Evolutionary conservation across 2,797 vertebrate species (phyloP).

Genomic region (Semotilus atromaculatus): DNA sequence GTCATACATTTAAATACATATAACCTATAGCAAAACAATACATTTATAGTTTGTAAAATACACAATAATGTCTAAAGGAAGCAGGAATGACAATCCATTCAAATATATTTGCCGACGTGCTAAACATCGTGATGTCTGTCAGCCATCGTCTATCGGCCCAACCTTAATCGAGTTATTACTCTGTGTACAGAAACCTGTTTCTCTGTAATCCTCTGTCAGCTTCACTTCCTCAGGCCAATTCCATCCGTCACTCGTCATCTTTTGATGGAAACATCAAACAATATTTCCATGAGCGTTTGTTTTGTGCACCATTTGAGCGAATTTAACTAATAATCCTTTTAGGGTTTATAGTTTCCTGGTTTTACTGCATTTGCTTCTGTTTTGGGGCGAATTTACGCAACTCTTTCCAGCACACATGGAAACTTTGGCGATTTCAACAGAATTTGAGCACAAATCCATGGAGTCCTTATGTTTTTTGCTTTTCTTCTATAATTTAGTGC

Average conservation of each 20-base stretch:
- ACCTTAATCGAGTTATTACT: conserved; percentile 38
- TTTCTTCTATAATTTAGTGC: not conserved
- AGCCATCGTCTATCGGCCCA: no score
- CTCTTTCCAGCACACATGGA: not conserved
- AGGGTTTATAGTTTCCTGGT: not conserved
- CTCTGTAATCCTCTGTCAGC: conserved; percentile 57
- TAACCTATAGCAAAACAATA: no score
- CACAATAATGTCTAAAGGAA: no score
- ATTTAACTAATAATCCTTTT: not conserved
- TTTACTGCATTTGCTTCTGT: not conserved
- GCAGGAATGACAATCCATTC: no score
- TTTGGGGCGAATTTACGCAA: not conserved
- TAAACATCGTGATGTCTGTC: no score
- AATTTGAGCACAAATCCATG: not conserved
- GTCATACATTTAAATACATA: no score
- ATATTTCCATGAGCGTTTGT: conserved; percentile 22
- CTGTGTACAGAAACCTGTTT: conserved; percentile 20
- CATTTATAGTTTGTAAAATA: no score
- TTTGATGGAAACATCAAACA: not conserved
- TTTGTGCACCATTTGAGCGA: conserved; percentile 1
- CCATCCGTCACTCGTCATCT: not conserved
- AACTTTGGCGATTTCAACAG: not conserved
- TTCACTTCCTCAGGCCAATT: conserved; percentile 50
- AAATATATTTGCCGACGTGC: no score
- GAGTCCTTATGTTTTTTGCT: not conserved